phyloP scores from a whole-genome alignment of 2,888 invertebrate genomes.

The Hetaerina titia region DNA sequence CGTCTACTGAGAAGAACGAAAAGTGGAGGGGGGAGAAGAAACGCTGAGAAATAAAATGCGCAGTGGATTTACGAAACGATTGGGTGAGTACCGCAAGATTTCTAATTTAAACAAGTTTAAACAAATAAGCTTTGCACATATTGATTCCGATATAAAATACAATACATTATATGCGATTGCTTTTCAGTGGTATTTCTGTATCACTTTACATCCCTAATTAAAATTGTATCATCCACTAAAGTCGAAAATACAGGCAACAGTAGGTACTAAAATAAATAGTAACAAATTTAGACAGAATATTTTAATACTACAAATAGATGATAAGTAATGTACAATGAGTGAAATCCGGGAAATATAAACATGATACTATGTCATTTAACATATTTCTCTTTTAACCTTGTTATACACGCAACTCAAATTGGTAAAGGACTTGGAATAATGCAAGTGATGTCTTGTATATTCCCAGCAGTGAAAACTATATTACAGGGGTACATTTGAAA shows the following conservation, averaged over 20 bases:
- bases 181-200: too few relatives aligned
- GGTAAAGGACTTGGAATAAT: slow-evolving; percentile 55
- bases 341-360: slow-evolving; percentile 52
- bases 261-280: slow-evolving; percentile 50
- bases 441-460: slow-evolving; percentile 30
- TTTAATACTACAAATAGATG: slow-evolving; percentile 65
- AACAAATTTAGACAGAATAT: slow-evolving; percentile 65
- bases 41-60: background rate
- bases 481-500: slow-evolving; percentile 30
- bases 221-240: background rate
- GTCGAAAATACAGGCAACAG: background rate
- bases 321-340: slow-evolving; percentile 60
- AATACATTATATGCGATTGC: too few relatives aligned
- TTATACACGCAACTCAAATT: slow-evolving; percentile 31
- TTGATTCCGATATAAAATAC: background rate
- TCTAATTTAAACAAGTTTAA: background rate
- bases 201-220: too few relatives aligned
- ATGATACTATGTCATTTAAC: slow-evolving; percentile 58
- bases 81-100: background rate
- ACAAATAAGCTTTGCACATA: too few relatives aligned
- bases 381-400: slow-evolving; percentile 39
- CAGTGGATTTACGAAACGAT: background rate
- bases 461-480: background rate
- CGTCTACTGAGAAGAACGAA: background rate
- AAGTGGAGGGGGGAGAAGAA: background rate